Evolutionary conservation across 1,140 invertebrate genomes (phyloP).

Genomic region (Drosophila equinoxialis): DNA sequence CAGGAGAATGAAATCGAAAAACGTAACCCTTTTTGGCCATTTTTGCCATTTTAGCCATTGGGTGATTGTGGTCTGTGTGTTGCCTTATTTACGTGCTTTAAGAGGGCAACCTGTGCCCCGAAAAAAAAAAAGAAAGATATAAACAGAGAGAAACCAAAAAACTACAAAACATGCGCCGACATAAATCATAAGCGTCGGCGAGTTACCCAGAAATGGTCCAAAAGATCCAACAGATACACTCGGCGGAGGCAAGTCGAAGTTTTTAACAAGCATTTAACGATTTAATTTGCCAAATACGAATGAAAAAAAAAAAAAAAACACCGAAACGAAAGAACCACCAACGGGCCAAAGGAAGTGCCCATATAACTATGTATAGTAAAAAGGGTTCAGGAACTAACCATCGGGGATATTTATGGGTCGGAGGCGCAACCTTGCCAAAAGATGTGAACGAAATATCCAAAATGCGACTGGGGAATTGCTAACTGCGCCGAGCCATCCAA

Average conservation of each 20-base stretch:
- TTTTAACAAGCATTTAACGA: slow-evolving; percentile 82
- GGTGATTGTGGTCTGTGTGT: slow-evolving; percentile 15
- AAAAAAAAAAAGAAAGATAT: too few species aligned
- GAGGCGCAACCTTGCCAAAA: slow-evolving; percentile 79
- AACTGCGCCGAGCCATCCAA: slow-evolving; percentile 53
- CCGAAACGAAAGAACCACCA: background rate
- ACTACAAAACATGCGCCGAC: slow-evolving; percentile 70
- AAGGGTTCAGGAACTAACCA: slow-evolving; percentile 56
- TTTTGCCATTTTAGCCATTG: slow-evolving; percentile 44
- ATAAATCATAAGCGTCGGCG: slow-evolving; percentile 75
- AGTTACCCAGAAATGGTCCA: slow-evolving; percentile 64
- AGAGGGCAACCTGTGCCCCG: slow-evolving; percentile 64
- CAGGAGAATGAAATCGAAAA: slow-evolving; percentile 25
- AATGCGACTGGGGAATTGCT: slow-evolving; percentile 69
- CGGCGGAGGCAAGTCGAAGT: slow-evolving; percentile 69
- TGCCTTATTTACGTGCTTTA: slow-evolving; percentile 69
- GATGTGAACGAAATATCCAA: slow-evolving; percentile 38
- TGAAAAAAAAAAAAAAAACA: slow-evolving; percentile 11
- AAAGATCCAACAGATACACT: slow-evolving; percentile 54
- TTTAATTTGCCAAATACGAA: slow-evolving; percentile 77
- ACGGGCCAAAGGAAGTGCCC: slow-evolving; percentile 9
- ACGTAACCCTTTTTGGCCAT: slow-evolving; percentile 58
- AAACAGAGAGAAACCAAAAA: slow-evolving; percentile 17
- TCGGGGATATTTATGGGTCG: slow-evolving; percentile 74
- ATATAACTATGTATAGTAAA: slow-evolving; percentile 36